Evolutionary conservation across 64 coral and sea anemone genomes (phyloP), one percentile per base, ranked within the genome.

Genomic region (Platygyra sinensis): DNA sequence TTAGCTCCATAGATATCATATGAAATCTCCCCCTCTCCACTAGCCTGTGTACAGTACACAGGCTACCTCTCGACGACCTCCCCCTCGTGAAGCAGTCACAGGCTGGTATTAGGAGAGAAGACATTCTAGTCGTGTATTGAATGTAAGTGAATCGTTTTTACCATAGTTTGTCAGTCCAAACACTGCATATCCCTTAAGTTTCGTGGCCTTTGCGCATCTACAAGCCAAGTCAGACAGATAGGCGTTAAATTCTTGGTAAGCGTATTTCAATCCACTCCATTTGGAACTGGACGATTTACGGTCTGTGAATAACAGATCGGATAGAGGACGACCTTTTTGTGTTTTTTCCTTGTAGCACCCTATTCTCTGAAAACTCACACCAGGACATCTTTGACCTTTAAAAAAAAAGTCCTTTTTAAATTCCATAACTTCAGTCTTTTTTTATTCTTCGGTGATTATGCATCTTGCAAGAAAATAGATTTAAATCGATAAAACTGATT

Each of bases 151-250:
- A 69, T 69, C 62, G 17, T 65, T 18, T 4, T 69, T 69, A 69
- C 65, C 65, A 69, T 69, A 69, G 25, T 69, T n/a, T 11, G 22
- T 24, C 24, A 69, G 25, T 69, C 65, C 65, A 69, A 69, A 69
- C 65, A 27, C 65, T 27, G 10, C 24, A 25, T 69, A 69, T 69
- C 65, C 65, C 65, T 69, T 69, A 9, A 69, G 4, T 27, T 25
- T n/a, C 25, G 65, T 69, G 10, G 65, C 65, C 65, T 69, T 69
- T 69, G 65, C 65, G 25, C 65, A 69, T 69, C 65, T 69, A 69
- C 65, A 69, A n/a, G 65, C 65, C 65, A 69, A 69, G 22, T 69
- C 65, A 27, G 65, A n/a, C 22, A 69, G 65, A 24, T 69, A 69
- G 24, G 10, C 25, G 65, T 69, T 69, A 25, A 69, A 69, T 69